These are phyloP conservation scores for Zelostemma sp. DNA, from an alignment of 1,140 invertebrate genomes.

Conservation along the genomic window DNA sequence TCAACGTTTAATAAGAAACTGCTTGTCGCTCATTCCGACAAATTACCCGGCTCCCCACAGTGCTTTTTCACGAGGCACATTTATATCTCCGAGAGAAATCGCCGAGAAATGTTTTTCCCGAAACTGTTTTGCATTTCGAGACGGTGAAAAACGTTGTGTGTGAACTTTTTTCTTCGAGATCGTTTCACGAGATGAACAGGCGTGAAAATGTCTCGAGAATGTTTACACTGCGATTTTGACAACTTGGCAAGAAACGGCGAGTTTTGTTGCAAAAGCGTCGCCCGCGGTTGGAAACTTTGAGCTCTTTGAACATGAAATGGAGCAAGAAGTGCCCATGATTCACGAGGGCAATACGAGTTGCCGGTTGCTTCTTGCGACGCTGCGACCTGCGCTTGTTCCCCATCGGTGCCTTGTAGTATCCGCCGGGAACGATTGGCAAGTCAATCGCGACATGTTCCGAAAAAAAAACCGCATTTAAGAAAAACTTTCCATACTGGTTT, in stretches of 20 bases:
- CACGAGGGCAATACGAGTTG: slow-evolving; percentile 13
- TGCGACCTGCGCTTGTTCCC: slow-evolving; percentile 4
- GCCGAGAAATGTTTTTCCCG: slow-evolving; percentile 5
- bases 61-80: neutral
- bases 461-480: neutral
- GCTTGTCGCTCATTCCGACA: slow-evolving; percentile 7
- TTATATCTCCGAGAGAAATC: neutral
- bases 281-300: slow-evolving; percentile 34
- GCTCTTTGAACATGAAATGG: slow-evolving; percentile 20
- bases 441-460: neutral
- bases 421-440: slow-evolving; percentile 1
- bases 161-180: no score
- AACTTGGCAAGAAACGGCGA: slow-evolving; percentile 32
- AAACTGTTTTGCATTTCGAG: neutral
- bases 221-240: slow-evolving; percentile 41
- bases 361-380: slow-evolving; percentile 13
- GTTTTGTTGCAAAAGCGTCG: slow-evolving; percentile 36
- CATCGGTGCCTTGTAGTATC: neutral
- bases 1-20: slow-evolving; percentile 1
- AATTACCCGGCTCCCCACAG: slow-evolving; percentile 2
- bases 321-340: slow-evolving; percentile 39
- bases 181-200: no score
- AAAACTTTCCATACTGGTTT: neutral
- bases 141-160: no score
- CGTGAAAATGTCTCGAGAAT: slow-evolving; percentile 40